A percentile compares a stretch with the other conserved stretches of the same genome.
Evolutionary conservation across 1,140 invertebrate species (phyloP).

Genomic region (Euglossa dilemma): DNA sequence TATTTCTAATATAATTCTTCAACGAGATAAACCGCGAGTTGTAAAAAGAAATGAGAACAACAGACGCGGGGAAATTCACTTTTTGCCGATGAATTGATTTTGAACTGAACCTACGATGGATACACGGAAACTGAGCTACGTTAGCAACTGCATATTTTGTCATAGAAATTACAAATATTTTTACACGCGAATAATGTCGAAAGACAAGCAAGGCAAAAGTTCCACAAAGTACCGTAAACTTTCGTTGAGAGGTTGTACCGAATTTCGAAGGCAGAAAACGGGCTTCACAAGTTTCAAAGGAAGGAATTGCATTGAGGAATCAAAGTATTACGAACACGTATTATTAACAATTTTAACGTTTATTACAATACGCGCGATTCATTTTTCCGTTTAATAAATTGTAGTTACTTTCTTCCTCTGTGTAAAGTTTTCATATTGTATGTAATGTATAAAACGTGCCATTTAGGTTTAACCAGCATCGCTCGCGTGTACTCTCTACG

Average conservation of each 20-base stretch:
- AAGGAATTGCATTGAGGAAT: slow-evolving; percentile 51
- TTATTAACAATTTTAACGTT: slow-evolving; percentile 65
- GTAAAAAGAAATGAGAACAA: background rate
- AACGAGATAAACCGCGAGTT: background rate
- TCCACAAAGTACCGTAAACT: slow-evolving; percentile 50
- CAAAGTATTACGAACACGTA: slow-evolving; percentile 73
- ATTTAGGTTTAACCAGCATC: slow-evolving; percentile 71
- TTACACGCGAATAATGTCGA: slow-evolving; percentile 67
- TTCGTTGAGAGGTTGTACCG: slow-evolving; percentile 9
- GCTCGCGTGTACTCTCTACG: slow-evolving; percentile 13
- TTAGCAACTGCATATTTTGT: slow-evolving; percentile 61
- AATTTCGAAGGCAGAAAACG: background rate
- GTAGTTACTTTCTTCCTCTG: slow-evolving; percentile 43
- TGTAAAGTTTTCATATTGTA: slow-evolving; percentile 55
- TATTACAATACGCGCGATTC: slow-evolving; percentile 28
- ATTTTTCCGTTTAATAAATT: slow-evolving; percentile 45
- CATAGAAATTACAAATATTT: slow-evolving; percentile 75
- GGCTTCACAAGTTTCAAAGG: slow-evolving; percentile 8
- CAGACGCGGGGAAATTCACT: background rate
- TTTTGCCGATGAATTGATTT: slow-evolving; percentile 30
- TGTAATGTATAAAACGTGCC: slow-evolving; percentile 73
- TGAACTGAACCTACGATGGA: slow-evolving; percentile 38
- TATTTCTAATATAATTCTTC: slow-evolving; percentile 4
- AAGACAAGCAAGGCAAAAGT: slow-evolving; percentile 60
- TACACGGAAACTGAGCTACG: slow-evolving; percentile 44